Base-by-base conservation (phyloP, 2,797 vertebrate genomes). In the Neoniphon sammara region DNA sequence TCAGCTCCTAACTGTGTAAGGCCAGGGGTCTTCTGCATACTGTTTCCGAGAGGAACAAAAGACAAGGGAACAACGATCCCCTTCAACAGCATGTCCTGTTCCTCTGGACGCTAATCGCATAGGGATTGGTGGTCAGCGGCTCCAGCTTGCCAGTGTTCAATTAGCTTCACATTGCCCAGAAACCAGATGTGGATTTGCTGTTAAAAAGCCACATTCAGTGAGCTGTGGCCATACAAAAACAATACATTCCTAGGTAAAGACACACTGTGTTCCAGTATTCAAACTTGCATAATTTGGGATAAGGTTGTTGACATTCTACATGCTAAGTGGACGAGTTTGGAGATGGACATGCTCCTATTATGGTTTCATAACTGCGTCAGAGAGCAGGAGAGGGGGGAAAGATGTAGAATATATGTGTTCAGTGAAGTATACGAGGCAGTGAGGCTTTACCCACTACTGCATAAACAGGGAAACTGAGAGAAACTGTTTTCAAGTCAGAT, bases 1-100 rank as follows among this genome's bases (percentile, higher is more conserved):
- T 85, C 86, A 90, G 90, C 88, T 89, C 92, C 93, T 91, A 91
- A 92, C 90, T 85, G 85, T 85, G 78, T 86, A 84, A 87, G 67
- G 87, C 91, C 85, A 61, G 89, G 66, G 84, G 91, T 89, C 91
- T 89, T 85, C 80, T 77, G 93, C 86, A 62, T 89, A 90, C 76
- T 87, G 87, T 92, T 93, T 88, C 80, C 23, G 57, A 70, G 67
- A 76, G 77, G 78, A 92, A 94, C 90, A 95, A 89, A 92, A 93
- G 79, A 34, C 74, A 77, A 50, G 36, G 50, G 64, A 82, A 90
- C 39, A 91, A 82, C 87, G 88, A 36, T 80, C 66, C 74, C 85
- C 86, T 94, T 93, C 72, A 93, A 77, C 74, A 76, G 79, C 64
- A 75, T 86, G 50, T 64, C 18, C 75, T 50, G 86, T 77, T 90